Percentiles rank a stretch among this genome's conserved stretches.
Evolutionary conservation across 2,888 invertebrate genomes (phyloP).

Genomic region (Agonopterix heracliana): DNA sequence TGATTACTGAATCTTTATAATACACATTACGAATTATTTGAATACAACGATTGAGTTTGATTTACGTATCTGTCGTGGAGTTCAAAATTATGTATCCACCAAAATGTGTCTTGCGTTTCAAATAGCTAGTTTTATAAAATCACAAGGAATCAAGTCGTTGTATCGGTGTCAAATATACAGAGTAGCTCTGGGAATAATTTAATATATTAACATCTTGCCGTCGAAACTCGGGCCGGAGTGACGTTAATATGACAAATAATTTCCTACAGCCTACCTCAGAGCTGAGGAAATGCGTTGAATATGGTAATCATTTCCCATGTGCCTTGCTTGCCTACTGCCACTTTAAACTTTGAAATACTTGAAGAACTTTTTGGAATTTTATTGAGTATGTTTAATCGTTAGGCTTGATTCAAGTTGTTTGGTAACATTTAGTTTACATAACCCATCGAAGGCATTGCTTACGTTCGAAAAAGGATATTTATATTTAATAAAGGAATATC

Average conservation of each 20-base stretch:
- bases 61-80: too few species aligned
- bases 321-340: conserved; percentile 38
- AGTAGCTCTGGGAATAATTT: conserved; percentile 53
- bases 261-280: conserved; percentile 59
- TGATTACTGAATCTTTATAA: too few species aligned
- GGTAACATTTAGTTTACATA: too few species aligned
- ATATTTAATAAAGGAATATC: too few species aligned
- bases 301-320: conserved; percentile 67
- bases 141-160: conserved; percentile 3
- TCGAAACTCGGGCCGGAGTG: conserved; percentile 55
- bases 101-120: too few species aligned
- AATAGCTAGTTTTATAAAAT: too few species aligned
- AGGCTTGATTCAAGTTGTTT: conserved; percentile 2
- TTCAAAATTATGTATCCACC: too few species aligned
- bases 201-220: conserved; percentile 61
- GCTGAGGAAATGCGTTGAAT: conserved; percentile 59
- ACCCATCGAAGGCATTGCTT: too few species aligned
- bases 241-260: conserved; percentile 74
- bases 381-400: conserved; percentile 3
- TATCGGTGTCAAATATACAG: conserved; percentile 38
- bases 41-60: too few species aligned
- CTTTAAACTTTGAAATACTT: conserved; percentile 52
- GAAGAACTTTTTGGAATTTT: conserved; percentile 26
- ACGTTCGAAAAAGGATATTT: too few species aligned
- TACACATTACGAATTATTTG: too few species aligned